Percentiles rank a stretch among this genome's conserved stretches.
These are phyloP conservation scores for Meliscaeva auricollis DNA, from an alignment of 2,888 invertebrate genomes.

Conservation along the genomic window DNA sequence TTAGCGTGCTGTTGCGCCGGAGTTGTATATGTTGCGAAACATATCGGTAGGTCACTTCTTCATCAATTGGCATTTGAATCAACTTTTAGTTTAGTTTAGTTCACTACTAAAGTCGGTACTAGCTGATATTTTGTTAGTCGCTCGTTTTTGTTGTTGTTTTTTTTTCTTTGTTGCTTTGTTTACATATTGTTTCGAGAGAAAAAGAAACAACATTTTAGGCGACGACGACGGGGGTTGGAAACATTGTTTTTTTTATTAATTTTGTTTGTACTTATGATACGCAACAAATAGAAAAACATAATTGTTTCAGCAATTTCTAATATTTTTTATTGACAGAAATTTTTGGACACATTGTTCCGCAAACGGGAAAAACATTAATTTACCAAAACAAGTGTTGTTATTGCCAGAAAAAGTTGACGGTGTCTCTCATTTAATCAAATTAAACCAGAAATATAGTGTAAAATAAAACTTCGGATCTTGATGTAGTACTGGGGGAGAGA, in stretches of 20 bases:
- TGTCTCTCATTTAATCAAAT: conserved; percentile 14
- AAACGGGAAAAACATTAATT: not conserved
- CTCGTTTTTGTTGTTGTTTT: conserved; percentile 15
- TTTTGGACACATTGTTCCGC: not conserved
- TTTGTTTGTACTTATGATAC: conserved; percentile 34
- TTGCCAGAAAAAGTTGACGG: not conserved
- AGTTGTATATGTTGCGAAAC: conserved; percentile 51
- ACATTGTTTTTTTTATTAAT: conserved; percentile 16
- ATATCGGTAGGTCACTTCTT: conserved; percentile 44
- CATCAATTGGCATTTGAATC: conserved; percentile 32
- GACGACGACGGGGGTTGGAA: not conserved
- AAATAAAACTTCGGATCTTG: conserved; percentile 16
- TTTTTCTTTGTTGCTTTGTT: conserved; percentile 42
- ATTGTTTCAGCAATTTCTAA: not conserved
- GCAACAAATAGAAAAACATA: conserved; percentile 29
- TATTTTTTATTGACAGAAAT: not conserved
- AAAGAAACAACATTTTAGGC: not conserved
- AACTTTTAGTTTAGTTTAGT: conserved; percentile 71
- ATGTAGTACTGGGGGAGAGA: conserved; percentile 4
- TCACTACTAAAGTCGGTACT: conserved; percentile 53
- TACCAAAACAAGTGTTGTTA: conserved; percentile 1
- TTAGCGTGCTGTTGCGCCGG: conserved; percentile 5
- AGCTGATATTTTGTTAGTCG: conserved; percentile 33
- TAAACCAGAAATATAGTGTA: not conserved
- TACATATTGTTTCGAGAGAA: conserved; percentile 28